A percentile compares a stretch with the other conserved stretches of the same genome.
phyloP scores from a whole-genome alignment of 2,113 vertebrate species.

The Neolamprologus variostigma region DNA sequence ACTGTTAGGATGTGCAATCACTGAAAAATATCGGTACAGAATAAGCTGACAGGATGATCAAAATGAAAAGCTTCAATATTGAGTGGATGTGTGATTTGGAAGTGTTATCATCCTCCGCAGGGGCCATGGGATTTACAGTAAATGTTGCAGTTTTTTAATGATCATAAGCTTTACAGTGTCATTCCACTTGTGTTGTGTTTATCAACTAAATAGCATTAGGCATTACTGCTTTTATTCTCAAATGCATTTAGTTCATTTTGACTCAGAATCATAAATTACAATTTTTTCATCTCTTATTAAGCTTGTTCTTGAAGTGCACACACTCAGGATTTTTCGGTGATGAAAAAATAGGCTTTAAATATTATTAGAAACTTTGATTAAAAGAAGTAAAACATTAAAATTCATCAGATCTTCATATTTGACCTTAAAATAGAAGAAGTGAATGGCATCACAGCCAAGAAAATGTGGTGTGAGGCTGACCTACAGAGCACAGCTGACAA shows the following conservation, averaged over 20 bases:
- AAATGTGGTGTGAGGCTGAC: background rate
- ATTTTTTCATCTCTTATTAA: background rate
- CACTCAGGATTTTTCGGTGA: background rate
- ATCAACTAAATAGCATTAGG: background rate
- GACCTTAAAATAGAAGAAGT: background rate
- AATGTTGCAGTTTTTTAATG: background rate
- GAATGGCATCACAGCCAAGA: background rate
- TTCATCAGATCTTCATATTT: background rate
- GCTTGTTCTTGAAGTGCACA: background rate
- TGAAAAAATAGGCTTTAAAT: background rate
- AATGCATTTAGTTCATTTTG: background rate
- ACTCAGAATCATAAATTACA: background rate
- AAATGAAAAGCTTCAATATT: background rate
- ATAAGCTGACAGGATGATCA: conserved; percentile 13
- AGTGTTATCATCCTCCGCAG: background rate
- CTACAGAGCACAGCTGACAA: background rate
- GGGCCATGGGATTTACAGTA: background rate
- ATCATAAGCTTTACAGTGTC: background rate
- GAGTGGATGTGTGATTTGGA: conserved; percentile 12
- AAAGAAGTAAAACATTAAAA: background rate
- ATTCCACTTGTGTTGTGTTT: background rate
- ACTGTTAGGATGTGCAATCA: conserved; percentile 21
- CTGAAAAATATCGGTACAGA: conserved; percentile 2
- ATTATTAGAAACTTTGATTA: background rate
- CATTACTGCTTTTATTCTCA: background rate